Evolutionary conservation across 2,888 invertebrate species (phyloP), one percentile per base, ranked within the genome.

Genomic region (Doris montereyensis): DNA sequence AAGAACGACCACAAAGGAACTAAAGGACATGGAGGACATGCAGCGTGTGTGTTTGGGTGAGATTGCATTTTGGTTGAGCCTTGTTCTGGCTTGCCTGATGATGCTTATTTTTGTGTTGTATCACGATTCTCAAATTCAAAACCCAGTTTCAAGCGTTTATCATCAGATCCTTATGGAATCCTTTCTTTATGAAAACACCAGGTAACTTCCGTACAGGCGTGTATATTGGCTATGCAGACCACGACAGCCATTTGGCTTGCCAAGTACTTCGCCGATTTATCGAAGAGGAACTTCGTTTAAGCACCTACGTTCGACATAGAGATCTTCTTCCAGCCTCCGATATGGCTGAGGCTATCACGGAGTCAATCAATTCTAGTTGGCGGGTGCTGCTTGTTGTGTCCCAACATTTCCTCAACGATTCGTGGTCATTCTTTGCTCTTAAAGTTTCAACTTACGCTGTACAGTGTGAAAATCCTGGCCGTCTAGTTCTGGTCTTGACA

Each of bases 361-460:
- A 72, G 4, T 71, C 77, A 8, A 62, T 77, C 0, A 77, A 62
- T 32, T 2, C 0, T 30, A 77, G 77, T n/a, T 77, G 77, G 77
- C 58, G 77, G 57, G 62, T 72, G 3, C n/a, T 77, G 13, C 72
- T 77, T 10, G 62, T 77, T 1, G n/a, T 24, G 35, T 72, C 32
- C 24, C n/a, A 77, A 8, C 34, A 41, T 21, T 77, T 71, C 57
- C 13, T 77, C 26, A 67, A 60, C 28, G 77, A 77, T 21, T 21
- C 62, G 8, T 77, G 77, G 77, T 60, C 77, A 5, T n/a, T 41
- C 30, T 77, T 77, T 32, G 72, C 77, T n/a, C 17, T 26, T 0
- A 58, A 24, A 1, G 17, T 72, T 3, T 71, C 77, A 10, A 62
- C 72, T 3, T 62, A 72, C 21, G 41, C 62, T 1, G 4, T 35